A percentile compares a stretch with the other conserved stretches of the same genome.
phyloP scores from a whole-genome alignment of 2,113 vertebrate species.

The Xenus cinereus region DNA sequence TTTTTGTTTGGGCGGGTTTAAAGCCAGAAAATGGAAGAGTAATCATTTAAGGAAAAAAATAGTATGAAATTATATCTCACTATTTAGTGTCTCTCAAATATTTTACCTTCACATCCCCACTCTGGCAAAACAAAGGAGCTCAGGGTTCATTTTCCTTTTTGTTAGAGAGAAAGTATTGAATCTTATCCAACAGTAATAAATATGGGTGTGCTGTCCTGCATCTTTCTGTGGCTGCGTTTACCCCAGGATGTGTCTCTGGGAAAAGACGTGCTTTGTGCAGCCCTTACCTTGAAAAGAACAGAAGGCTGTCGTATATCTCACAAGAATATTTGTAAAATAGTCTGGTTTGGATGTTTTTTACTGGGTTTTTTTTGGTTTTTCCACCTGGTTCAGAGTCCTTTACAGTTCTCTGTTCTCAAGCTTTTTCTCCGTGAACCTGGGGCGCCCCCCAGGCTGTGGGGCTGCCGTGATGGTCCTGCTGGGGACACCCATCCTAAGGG shows the following conservation, averaged over 20 bases:
- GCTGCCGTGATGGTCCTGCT: neutral
- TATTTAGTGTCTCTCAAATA: neutral
- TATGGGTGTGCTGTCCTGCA: neutral
- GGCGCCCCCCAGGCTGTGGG: fast-evolving
- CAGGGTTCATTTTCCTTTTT: neutral
- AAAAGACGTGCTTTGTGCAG: neutral
- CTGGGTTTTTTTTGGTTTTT: neutral
- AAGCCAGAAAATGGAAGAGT: fast-evolving
- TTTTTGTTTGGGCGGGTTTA: neutral
- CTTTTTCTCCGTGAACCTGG: neutral
- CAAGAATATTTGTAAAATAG: fast-evolving
- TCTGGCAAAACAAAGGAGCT: neutral
- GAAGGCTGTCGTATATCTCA: fast-evolving
- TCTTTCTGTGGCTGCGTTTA: neutral
- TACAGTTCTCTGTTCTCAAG: neutral
- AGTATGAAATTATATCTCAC: neutral
- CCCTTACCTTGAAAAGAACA: neutral
- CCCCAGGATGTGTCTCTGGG: neutral
- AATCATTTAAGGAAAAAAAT: neutral
- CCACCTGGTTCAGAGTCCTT: neutral
- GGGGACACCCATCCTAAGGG: neutral
- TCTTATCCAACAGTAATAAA: neutral
- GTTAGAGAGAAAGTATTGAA: neutral
- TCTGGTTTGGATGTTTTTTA: neutral
- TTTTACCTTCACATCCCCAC: neutral